These are phyloP conservation scores for Apteryx mantelli DNA, from an alignment of 2,113 vertebrate genomes.

Conservation along the genomic window DNA sequence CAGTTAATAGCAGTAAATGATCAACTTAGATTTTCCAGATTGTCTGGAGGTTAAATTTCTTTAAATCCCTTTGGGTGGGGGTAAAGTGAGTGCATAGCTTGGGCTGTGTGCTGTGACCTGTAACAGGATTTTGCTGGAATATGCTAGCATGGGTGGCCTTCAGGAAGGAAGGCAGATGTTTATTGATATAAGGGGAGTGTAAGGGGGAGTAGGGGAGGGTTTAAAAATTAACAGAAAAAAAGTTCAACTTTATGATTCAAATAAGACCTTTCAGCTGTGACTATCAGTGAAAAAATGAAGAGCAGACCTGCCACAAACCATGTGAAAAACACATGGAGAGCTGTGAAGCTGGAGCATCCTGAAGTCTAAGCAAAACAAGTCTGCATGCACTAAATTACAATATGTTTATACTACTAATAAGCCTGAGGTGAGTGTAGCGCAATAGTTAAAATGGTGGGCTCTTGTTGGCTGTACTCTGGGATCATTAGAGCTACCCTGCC, in stretches of 20 bases:
- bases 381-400: not conserved
- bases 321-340: not conserved
- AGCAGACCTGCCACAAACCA: not conserved
- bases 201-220: not conserved
- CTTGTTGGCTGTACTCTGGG: not conserved
- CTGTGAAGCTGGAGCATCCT: not conserved
- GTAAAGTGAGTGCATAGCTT: slow-evolving; percentile 25
- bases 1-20: slow-evolving; percentile 74
- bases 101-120: slow-evolving; percentile 25
- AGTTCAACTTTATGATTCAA: slow-evolving; percentile 2
- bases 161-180: slow-evolving; percentile 27
- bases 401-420: not conserved
- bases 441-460: accelerated
- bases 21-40: slow-evolving; percentile 74
- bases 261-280: slow-evolving; percentile 20
- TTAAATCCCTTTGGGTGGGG: slow-evolving; percentile 27
- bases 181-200: not conserved
- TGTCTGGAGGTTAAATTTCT: slow-evolving; percentile 60
- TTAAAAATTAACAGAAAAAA: slow-evolving; percentile 71
- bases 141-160: slow-evolving; percentile 48
- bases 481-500: no score
- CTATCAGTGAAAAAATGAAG: slow-evolving; percentile 19
- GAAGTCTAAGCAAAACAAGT: not conserved
- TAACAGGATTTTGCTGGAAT: slow-evolving; percentile 70
- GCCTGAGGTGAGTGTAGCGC: not conserved